phyloP scores from a whole-genome alignment of 2,888 invertebrate genomes.

The Halocaridina rubra region DNA sequence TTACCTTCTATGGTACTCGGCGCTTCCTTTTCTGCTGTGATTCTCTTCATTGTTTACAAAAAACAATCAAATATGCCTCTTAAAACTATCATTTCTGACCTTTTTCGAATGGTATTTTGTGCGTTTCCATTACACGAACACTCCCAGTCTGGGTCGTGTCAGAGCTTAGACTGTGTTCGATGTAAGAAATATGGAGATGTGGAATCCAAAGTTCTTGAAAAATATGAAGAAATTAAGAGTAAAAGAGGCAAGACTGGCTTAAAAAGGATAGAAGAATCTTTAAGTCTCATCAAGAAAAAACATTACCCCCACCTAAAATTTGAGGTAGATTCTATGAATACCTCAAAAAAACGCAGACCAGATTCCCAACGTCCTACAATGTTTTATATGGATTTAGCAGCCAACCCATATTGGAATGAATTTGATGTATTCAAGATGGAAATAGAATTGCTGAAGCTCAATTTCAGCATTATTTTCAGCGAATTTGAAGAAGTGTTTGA shows the following conservation, averaged over 20 bases:
- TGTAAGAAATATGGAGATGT: conserved; percentile 9
- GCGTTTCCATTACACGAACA: neutral
- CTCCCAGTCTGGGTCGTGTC: neutral
- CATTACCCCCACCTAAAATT: too few relatives aligned
- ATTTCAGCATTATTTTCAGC: conserved; percentile 23
- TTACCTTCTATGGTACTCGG: conserved; percentile 23
- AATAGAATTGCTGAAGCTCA: conserved; percentile 20
- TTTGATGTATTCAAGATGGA: conserved; percentile 13
- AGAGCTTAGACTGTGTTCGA: conserved; percentile 6
- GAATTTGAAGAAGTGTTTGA: conserved; percentile 37
- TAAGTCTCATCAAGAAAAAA: neutral
- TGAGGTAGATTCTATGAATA: neutral
- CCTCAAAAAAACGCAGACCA: neutral
- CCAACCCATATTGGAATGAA: conserved; percentile 29
- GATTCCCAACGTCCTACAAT: conserved; percentile 23
- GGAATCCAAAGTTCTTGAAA: neutral
- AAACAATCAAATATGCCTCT: conserved; percentile 22
- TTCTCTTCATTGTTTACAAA: conserved; percentile 31
- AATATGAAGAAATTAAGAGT: neutral
- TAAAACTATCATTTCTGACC: neutral
- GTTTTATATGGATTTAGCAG: conserved; percentile 29
- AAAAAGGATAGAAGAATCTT: neutral
- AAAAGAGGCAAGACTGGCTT: neutral
- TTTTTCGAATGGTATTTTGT: neutral
- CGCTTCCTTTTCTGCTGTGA: conserved; percentile 2